These are phyloP conservation scores for Dendrolimus pini DNA, from an alignment of 2,888 invertebrate species.

Conservation along the genomic window DNA sequence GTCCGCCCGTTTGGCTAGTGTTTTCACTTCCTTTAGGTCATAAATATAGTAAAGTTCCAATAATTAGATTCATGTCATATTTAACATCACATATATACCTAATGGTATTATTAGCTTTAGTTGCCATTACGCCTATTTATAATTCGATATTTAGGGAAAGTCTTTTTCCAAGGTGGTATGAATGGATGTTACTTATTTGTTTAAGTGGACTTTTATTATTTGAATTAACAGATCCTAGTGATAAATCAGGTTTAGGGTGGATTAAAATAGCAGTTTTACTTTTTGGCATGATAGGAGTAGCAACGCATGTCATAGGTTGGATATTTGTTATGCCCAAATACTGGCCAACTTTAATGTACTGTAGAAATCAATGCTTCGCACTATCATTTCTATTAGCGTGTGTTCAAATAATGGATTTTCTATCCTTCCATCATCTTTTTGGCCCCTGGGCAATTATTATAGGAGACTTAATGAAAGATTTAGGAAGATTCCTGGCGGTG, in stretches of 20 bases:
- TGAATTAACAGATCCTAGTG: constrained; percentile 98
- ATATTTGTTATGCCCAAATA: constrained; percentile 80
- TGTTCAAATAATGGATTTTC: constrained; percentile 97
- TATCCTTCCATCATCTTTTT: constrained; percentile 99
- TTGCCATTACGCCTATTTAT: constrained; percentile 92
- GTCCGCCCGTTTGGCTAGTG: constrained; percentile 97
- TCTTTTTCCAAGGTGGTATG: constrained; percentile 95
- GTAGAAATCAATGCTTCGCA: constrained; percentile 98
- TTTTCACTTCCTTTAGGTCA: constrained; percentile 97
- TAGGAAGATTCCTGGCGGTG: constrained; percentile 97
- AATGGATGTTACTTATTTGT: constrained; percentile 96
- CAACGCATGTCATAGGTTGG: constrained; percentile 90
- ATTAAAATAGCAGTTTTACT: constrained; percentile 91
- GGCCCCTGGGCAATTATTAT: constrained; percentile 99
- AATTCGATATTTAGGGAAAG: constrained; percentile 85
- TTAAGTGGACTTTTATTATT: constrained; percentile 95
- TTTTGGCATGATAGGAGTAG: constrained; percentile 93
- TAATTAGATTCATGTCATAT: constrained; percentile 99
- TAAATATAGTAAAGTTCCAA: constrained; percentile 98
- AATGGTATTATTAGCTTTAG: constrained; percentile 93
- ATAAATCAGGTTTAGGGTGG: constrained; percentile 97
- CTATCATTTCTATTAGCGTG: constrained; percentile 96
- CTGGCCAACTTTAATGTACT: constrained; percentile 93
- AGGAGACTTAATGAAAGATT: constrained; percentile 94
- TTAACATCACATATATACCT: constrained; percentile 98